These are phyloP conservation scores for Pachymerium ferrugineum DNA, from an alignment of 2,888 invertebrate species.

Conservation along the genomic window DNA sequence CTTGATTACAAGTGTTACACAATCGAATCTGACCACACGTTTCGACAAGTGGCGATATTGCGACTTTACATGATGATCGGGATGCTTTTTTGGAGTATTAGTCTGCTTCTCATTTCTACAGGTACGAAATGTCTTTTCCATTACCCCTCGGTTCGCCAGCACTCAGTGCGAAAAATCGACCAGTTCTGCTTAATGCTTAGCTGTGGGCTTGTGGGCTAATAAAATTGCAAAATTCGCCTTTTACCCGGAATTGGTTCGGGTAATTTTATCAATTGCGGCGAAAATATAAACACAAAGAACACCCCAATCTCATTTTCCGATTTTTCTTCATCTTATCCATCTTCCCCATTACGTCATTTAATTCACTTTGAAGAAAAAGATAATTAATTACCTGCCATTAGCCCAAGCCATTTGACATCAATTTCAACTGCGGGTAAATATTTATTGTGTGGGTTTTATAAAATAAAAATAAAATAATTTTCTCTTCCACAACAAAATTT, in stretches of 20 bases:
- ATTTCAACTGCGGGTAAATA: too few species aligned
- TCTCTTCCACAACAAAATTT: too few species aligned
- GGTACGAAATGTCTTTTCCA: conserved; percentile 25
- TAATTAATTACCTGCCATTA: too few species aligned
- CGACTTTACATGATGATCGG: not conserved
- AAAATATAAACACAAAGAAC: too few species aligned
- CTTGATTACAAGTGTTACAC: not conserved
- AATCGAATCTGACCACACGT: not conserved
- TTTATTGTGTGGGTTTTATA: too few species aligned
- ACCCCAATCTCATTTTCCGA: too few species aligned
- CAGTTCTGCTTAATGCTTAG: not conserved
- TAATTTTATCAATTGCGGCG: too few species aligned
- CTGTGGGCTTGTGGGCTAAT: not conserved
- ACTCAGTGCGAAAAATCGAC: not conserved
- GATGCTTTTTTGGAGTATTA: not conserved
- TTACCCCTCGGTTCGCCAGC: not conserved
- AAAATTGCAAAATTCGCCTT: not conserved
- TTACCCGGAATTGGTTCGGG: not conserved
- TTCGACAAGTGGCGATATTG: not conserved
- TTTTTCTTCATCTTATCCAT: too few species aligned
- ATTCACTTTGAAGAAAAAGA: too few species aligned
- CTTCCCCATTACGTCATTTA: too few species aligned
- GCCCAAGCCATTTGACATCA: too few species aligned
- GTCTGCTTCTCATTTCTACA: not conserved
- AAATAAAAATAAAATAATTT: too few species aligned